These are phyloP conservation scores for Athalia cordata DNA, from an alignment of 2,888 invertebrate species.

Conservation along the genomic window DNA sequence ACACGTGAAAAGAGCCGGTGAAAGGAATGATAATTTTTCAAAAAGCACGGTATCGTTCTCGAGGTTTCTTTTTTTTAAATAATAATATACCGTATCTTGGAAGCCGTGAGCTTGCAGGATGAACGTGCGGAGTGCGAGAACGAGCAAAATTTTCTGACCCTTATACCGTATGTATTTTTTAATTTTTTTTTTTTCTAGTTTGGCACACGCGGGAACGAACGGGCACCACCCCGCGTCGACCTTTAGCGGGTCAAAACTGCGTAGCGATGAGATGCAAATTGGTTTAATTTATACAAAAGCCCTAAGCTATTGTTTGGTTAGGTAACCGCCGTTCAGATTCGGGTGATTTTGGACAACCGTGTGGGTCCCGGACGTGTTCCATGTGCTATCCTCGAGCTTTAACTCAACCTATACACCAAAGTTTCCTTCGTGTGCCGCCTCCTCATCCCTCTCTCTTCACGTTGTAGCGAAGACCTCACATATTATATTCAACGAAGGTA, in stretches of 20 bases:
- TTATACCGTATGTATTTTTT: too few species aligned
- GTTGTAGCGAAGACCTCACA: constrained; percentile 5
- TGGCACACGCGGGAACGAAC: background rate
- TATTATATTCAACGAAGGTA: constrained; percentile 38
- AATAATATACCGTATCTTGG: too few species aligned
- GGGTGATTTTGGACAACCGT: constrained; percentile 31
- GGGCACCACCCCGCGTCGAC: too few species aligned
- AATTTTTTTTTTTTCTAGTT: background rate
- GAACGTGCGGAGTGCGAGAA: too few species aligned
- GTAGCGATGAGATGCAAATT: constrained; percentile 61
- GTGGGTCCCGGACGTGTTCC: constrained; percentile 28
- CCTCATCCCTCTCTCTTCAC: background rate
- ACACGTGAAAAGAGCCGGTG: too few species aligned
- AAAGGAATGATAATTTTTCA: too few species aligned
- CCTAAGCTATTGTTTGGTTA: constrained; percentile 62
- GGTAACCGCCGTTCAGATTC: constrained; percentile 59
- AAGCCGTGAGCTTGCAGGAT: too few species aligned
- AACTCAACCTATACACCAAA: constrained; percentile 16
- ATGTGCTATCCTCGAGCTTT: constrained; percentile 28
- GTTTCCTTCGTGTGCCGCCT: background rate
- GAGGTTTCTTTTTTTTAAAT: too few species aligned
- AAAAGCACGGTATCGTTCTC: too few species aligned
- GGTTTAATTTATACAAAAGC: constrained; percentile 64
- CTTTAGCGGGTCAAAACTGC: constrained; percentile 7
- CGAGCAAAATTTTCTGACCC: too few species aligned